phyloP scores from a whole-genome alignment of 1,140 invertebrate genomes.

The Myzus persicae region DNA sequence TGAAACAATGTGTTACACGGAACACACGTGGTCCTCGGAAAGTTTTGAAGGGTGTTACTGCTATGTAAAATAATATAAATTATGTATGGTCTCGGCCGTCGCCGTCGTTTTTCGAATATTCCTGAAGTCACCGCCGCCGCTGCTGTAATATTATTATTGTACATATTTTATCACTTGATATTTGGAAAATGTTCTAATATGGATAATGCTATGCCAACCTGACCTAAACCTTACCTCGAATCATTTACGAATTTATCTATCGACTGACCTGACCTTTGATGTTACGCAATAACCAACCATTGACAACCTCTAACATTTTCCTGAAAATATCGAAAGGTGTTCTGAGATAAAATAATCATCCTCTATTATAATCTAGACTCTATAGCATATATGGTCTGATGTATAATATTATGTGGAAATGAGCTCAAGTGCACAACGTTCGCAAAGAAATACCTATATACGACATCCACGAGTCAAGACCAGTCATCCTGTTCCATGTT shows the following conservation, averaged over 20 bases:
- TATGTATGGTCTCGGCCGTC: background rate
- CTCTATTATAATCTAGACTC: background rate
- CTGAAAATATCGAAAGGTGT: background rate
- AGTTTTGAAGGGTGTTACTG: conserved; percentile 7
- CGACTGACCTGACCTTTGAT: background rate
- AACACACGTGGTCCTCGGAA: background rate
- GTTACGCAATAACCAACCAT: background rate
- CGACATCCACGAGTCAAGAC: background rate
- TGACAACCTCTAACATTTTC: background rate
- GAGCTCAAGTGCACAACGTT: background rate
- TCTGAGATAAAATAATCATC: background rate
- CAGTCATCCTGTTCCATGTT: background rate
- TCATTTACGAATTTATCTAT: background rate
- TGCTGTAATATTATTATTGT: background rate
- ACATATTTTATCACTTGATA: background rate
- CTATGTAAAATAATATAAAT: conserved; percentile 14
- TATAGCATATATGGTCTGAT: background rate
- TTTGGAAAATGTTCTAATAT: background rate
- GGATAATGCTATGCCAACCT: background rate
- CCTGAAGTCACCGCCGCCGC: background rate
- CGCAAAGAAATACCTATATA: too few relatives aligned
- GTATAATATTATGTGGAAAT: background rate
- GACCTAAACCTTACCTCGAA: background rate
- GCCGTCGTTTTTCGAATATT: background rate
- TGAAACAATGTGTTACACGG: conserved; percentile 25